phyloP scores from a whole-genome alignment of 2,113 vertebrate species.

The Actinemys pallida region DNA sequence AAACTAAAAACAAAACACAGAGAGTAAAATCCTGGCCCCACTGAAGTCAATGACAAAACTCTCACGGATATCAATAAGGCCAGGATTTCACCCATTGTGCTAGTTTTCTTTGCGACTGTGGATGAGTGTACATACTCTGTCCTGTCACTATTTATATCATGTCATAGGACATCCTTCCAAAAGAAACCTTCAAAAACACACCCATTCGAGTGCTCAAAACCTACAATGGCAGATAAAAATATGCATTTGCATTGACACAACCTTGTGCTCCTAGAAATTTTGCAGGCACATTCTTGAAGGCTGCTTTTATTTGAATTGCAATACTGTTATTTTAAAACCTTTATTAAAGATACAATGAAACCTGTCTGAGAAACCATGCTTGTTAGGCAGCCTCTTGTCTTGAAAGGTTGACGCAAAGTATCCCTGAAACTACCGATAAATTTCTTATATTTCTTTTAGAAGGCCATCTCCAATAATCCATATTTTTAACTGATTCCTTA shows the following conservation, averaged over 20 bases:
- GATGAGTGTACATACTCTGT: not conserved
- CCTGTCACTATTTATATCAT: not conserved
- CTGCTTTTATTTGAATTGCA: not conserved
- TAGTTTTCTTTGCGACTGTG: fast-evolving
- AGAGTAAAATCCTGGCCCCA: not conserved
- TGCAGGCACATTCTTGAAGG: not conserved
- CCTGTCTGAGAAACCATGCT: not conserved
- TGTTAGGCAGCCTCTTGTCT: not conserved
- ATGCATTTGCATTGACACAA: fast-evolving
- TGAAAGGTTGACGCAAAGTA: not conserved
- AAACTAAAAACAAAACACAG: not conserved
- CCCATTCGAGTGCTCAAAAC: not conserved
- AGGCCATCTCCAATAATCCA: not conserved
- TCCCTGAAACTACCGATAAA: not conserved
- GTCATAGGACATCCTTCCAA: not conserved
- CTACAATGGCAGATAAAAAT: not conserved
- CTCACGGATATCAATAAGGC: fast-evolving
- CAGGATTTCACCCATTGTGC: not conserved
- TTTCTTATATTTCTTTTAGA: not conserved
- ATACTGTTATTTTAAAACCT: not conserved
- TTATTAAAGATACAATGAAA: not conserved
- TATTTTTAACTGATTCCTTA: not conserved
- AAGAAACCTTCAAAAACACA: not conserved
- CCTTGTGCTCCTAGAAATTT: not conserved
- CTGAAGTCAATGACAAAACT: not conserved